Conservation (phyloP, 2,888 invertebrate species). For the Anorthoa munda region DNA sequence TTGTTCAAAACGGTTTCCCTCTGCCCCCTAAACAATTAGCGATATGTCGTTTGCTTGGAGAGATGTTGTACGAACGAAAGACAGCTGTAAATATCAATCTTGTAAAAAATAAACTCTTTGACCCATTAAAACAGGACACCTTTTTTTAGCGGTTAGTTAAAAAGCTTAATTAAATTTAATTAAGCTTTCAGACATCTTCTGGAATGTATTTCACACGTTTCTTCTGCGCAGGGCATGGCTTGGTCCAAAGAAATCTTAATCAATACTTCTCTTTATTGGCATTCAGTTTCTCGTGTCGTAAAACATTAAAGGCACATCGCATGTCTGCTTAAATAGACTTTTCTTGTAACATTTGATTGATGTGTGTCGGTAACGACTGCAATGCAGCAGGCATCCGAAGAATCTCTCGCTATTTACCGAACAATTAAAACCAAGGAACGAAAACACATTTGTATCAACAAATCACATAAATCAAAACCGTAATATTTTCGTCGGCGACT, state of each 20-base stretch:
- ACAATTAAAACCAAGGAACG: constrained; percentile 50
- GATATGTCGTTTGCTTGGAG: no score
- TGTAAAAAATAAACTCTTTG: no score
- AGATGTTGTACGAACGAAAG: background rate
- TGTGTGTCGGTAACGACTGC: background rate
- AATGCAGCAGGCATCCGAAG: constrained; percentile 27
- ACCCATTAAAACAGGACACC: no score
- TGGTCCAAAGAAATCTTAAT: background rate
- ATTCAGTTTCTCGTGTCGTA: constrained; percentile 12
- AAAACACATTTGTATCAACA: constrained; percentile 38
- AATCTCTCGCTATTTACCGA: constrained; percentile 33
- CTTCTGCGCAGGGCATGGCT: background rate
- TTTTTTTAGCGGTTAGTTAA: background rate
- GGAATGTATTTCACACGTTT: background rate
- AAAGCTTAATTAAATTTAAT: background rate
- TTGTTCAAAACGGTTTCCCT: no score
- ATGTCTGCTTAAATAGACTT: constrained; percentile 1
- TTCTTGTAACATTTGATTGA: constrained; percentile 27
- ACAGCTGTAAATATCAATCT: no score
- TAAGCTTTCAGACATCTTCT: background rate
- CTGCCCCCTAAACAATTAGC: no score
- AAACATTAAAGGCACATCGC: constrained; percentile 31
- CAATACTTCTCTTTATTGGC: background rate
- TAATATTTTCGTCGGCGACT: constrained; percentile 64
- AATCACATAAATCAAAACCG: constrained; percentile 57